Evolutionary conservation across 2,888 invertebrate genomes (phyloP), one percentile per base, ranked within the genome.

Genomic region (Ectemnius cavifrons): DNA sequence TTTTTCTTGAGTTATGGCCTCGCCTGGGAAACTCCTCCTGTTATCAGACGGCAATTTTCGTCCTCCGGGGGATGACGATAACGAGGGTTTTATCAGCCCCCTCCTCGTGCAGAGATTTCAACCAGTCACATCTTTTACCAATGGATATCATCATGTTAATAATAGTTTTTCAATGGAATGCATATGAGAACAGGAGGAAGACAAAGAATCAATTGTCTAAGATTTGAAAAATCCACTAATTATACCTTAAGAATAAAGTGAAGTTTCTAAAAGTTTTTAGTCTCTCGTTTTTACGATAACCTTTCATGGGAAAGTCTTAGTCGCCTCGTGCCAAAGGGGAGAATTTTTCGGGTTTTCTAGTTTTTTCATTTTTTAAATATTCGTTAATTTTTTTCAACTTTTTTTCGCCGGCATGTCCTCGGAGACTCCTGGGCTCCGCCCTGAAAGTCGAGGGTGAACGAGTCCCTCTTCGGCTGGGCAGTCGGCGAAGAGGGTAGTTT

Each of bases 361-460:
- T 76, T 80, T 80, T 84, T 80, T 79, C 37, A 57, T 57, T 60
- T 82, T 83, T 81, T 75, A 45, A 5, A 14, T 23, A 69, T 45
- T 77, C 81, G 52, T 52, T 52, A 4, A 52, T 52, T 52, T 52
- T 47, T 52, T 52, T 52, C n/a, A 6, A 52, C 81, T 83, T 80
- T 75, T 81, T 67, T 71, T 52, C 45, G 6, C 14, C 67, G 16
- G 67, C 46, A 68, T 49, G 63, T 73, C 76, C 73, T 83, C 68
- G 64, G 73, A 82, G 79, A 84, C 84, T 88, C 81, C 84, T 82
- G 87, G 88, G 86, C 88, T 87, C 88, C 89, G 88, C 89, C 89
- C 89, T 87, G 83, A 86, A 88, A 88, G 87, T 86, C 83, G 84
- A 84, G 82, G 81, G 73, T 83, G 84, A 82, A 81, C 83, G 86